Evolutionary conservation across 1,140 invertebrate genomes (phyloP).

Genomic region (Hypsibius dujardini): DNA sequence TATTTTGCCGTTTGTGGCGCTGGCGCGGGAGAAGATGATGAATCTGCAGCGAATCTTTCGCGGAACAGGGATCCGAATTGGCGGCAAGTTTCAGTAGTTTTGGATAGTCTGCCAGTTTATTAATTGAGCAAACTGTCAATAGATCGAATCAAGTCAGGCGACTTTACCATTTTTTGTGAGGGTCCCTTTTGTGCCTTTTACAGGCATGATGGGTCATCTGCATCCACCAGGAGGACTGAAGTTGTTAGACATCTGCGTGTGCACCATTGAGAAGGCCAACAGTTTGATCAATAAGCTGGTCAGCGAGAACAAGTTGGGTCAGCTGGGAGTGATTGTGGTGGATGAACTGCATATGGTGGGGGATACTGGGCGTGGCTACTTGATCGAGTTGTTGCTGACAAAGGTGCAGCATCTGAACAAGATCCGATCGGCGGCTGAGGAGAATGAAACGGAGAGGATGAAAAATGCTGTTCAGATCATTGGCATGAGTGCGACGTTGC

Average conservation of each 20-base stretch:
- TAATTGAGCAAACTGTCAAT: no score
- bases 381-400: neutral
- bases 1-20: slow-evolving; percentile 86
- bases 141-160: no score
- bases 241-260: neutral
- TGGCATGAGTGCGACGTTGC: slow-evolving; percentile 46
- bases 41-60: slow-evolving; percentile 56
- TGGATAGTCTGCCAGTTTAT: no score
- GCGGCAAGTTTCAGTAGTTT: no score
- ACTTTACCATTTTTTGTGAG: no score
- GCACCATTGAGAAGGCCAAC: slow-evolving; percentile 4
- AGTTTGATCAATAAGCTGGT: slow-evolving; percentile 38
- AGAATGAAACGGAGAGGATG: no score
- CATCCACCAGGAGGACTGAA: slow-evolving; percentile 43
- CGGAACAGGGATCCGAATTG: slow-evolving; percentile 62
- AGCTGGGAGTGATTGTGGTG: slow-evolving; percentile 69
- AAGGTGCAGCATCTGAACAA: neutral
- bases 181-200: no score
- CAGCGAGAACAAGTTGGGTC: slow-evolving; percentile 48
- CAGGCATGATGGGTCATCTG: slow-evolving; percentile 82
- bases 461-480: slow-evolving; percentile 91
- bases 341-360: slow-evolving; percentile 90
- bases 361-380: slow-evolving; percentile 53
- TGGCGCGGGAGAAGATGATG: slow-evolving; percentile 84
- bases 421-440: neutral